These are phyloP conservation scores for Cataglyphis cursor DNA, from an alignment of 2,888 invertebrate species.

Conservation along the genomic window DNA sequence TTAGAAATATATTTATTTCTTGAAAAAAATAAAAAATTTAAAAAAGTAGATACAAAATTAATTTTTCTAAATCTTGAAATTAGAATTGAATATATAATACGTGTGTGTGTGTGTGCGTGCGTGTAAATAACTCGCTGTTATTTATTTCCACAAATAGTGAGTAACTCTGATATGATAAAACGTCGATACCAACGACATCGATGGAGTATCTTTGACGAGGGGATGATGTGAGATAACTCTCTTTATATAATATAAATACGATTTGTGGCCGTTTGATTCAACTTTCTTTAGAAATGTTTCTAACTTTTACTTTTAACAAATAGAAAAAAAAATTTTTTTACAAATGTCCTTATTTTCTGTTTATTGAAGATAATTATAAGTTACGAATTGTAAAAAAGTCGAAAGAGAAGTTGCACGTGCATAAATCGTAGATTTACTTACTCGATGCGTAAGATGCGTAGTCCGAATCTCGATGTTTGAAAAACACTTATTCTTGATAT, in stretches of 20 bases:
- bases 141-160: conserved; percentile 9
- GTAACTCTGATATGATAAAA: conserved; percentile 28
- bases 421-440: conserved; percentile 4
- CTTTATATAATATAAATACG: background rate
- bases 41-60: background rate
- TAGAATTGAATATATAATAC: background rate
- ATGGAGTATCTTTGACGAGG: conserved; percentile 19
- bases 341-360: background rate
- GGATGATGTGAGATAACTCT: conserved; percentile 30
- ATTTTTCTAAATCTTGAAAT: background rate
- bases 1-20: background rate
- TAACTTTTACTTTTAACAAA: background rate
- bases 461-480: background rate
- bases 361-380: background rate
- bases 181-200: conserved; percentile 3
- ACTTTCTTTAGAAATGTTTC: background rate
- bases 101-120: background rate
- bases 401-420: background rate
- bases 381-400: background rate
- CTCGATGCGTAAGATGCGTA: background rate
- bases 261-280: background rate
- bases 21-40: background rate
- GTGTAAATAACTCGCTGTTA: conserved; percentile 6
- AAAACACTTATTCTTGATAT: background rate
- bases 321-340: background rate